These are phyloP conservation scores for Meliscaeva auricollis DNA, from an alignment of 2,888 invertebrate genomes.

Conservation along the genomic window DNA sequence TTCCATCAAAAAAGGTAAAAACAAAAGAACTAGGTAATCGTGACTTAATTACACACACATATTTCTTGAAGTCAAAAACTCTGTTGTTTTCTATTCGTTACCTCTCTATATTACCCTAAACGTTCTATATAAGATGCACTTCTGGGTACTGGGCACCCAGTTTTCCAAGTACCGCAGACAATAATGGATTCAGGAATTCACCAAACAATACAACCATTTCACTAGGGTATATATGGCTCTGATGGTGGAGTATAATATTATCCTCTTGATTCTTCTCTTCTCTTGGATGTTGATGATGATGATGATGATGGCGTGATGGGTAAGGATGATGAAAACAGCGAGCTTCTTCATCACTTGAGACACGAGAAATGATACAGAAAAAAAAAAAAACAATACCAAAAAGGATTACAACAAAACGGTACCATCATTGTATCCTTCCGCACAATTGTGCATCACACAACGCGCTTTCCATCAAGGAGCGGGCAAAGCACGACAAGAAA, in stretches of 20 bases:
- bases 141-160: constrained; percentile 18
- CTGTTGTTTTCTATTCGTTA: background rate
- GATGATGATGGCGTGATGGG: background rate
- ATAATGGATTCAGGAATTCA: constrained; percentile 32
- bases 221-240: background rate
- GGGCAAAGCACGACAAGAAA: background rate
- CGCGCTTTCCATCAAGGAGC: constrained; percentile 37
- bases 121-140: background rate
- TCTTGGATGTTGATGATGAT: background rate
- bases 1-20: background rate
- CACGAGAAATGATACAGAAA: constrained; percentile 5
- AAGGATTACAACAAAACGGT: constrained; percentile 61
- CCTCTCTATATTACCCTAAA: too few species aligned
- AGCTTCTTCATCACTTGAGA: constrained; percentile 28
- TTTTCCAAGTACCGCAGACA: constrained; percentile 25
- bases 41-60: constrained; percentile 44
- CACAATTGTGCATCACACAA: constrained; percentile 62
- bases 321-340: constrained; percentile 23
- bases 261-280: constrained; percentile 46
- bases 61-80: constrained; percentile 29
- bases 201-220: constrained; percentile 54
- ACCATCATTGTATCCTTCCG: constrained; percentile 70
- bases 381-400: too few species aligned
- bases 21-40: constrained; percentile 35
- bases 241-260: constrained; percentile 31